These are phyloP conservation scores for Procambarus virginalis DNA, from an alignment of 1,140 invertebrate genomes.

Conservation along the genomic window DNA sequence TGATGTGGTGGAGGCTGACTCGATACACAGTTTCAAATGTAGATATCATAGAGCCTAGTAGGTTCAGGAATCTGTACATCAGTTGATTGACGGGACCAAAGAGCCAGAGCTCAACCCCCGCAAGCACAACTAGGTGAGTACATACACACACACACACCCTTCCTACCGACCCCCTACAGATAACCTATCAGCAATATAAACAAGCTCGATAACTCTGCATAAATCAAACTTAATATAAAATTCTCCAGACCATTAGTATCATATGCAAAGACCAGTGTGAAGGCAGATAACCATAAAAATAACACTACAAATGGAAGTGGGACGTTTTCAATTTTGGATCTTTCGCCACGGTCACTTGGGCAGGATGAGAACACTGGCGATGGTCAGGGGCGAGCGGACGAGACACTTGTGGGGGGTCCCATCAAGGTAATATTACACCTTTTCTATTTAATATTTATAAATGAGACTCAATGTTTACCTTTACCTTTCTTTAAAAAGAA, in stretches of 20 bases:
- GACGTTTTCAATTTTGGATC: conserved; percentile 16
- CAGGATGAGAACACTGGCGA: conserved; percentile 1
- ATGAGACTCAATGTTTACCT: not conserved
- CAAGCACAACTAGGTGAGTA: too few species aligned
- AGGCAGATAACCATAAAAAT: not conserved
- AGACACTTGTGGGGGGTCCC: not conserved
- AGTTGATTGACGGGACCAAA: too few species aligned
- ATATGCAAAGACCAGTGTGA: not conserved
- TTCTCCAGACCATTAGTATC: not conserved
- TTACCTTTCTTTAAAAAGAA: too few species aligned
- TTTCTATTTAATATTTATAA: not conserved
- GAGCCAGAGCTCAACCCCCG: too few species aligned
- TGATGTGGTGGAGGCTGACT: too few species aligned
- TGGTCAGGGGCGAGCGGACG: not conserved
- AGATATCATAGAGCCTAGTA: too few species aligned
- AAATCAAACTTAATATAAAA: not conserved
- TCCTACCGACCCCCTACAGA: not conserved
- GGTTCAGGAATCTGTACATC: too few species aligned
- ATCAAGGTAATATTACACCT: not conserved
- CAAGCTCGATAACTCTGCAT: not conserved
- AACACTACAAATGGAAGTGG: not conserved
- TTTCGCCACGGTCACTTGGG: conserved; percentile 2
- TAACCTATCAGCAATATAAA: not conserved
- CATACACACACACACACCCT: not conserved
- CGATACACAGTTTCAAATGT: too few species aligned